phyloP scores from a whole-genome alignment of 2,797 vertebrate genomes.

The Rhincodon typus region DNA sequence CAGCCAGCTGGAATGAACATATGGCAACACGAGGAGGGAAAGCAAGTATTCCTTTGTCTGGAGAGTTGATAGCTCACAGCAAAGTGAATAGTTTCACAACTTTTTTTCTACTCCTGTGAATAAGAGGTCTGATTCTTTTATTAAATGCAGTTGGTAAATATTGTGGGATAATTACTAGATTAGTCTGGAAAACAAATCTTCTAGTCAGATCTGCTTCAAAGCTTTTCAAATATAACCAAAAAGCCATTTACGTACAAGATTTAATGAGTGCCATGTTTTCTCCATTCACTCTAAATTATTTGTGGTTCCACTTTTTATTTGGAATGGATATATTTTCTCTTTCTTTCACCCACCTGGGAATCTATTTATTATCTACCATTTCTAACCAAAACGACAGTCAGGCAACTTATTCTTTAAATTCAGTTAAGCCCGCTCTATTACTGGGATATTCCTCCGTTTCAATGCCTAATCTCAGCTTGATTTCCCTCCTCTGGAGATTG shows the following conservation, averaged over 20 bases:
- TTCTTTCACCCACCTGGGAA: background rate
- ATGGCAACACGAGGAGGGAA: background rate
- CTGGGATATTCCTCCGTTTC: background rate
- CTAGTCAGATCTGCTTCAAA: background rate
- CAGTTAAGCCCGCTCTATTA: too few relatives aligned
- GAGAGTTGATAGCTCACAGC: background rate
- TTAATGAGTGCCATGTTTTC: background rate
- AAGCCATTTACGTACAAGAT: background rate
- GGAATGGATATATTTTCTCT: slow-evolving; percentile 3
- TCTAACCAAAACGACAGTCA: background rate
- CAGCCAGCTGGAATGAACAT: slow-evolving; percentile 22
- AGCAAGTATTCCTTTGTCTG: background rate
- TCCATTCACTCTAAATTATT: background rate
- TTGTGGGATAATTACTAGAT: slow-evolving; percentile 33
- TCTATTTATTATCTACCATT: background rate
- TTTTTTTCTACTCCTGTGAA: background rate
- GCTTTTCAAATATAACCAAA: slow-evolving; percentile 13
- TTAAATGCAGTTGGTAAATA: background rate
- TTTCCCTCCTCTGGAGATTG: background rate
- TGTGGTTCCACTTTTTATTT: background rate
- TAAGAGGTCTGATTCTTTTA: slow-evolving; percentile 14
- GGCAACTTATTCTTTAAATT: background rate
- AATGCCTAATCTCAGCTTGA: background rate
- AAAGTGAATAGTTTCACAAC: background rate
- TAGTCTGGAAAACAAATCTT: background rate